Base-by-base conservation (phyloP, 2,888 invertebrate species). In the Girardia tigrina region DNA sequence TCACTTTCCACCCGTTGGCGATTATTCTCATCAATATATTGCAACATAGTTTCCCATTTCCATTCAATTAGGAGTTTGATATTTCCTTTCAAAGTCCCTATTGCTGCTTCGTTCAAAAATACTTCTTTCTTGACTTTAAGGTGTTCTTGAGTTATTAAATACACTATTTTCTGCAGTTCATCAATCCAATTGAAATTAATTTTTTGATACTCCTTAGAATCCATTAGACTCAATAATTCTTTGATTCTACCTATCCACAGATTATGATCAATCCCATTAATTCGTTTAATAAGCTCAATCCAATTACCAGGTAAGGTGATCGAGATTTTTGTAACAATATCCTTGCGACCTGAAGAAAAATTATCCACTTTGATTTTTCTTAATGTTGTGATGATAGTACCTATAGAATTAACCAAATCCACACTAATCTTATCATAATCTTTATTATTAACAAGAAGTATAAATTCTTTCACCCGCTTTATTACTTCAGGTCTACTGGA, bases 21-120 rank as follows among this genome's bases (percentile, higher is more conserved):
- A 56, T 56, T 56, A 56, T 56, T 56, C 23, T 56, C 56, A 56
- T 56, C 56, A 16, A 56, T 56, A 56, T 56, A 56, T 56, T n/a
- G 20, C n/a, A 56, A 56, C n/a, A 20, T 20, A n/a, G 56, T 20
- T 56, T 56, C 56, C 56, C 56, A 56, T 2, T 56, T 56, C 56
- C 56, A 56, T 8, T 56, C 56, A 8, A 20, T 4, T 56, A 56
- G 23, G n/a, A 20, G 56, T 56, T 56, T 56, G n/a, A 56, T 23
- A 56, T 56, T 56, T 6, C 56, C 23, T 56, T 56, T 56, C n/a
- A 56, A 56, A 12, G n/a, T 56, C n/a, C n/a, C 56, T 6, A 56
- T 4, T 16, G 56, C n/a, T 20, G 8, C 56, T 56, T 56, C n/a
- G 23, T 56, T 56, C 6, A 56, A 23, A 56, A 56, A 12, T 20